Evolutionary conservation across 2,113 vertebrate genomes (phyloP).

Genomic region (Ameiurus melas): DNA sequence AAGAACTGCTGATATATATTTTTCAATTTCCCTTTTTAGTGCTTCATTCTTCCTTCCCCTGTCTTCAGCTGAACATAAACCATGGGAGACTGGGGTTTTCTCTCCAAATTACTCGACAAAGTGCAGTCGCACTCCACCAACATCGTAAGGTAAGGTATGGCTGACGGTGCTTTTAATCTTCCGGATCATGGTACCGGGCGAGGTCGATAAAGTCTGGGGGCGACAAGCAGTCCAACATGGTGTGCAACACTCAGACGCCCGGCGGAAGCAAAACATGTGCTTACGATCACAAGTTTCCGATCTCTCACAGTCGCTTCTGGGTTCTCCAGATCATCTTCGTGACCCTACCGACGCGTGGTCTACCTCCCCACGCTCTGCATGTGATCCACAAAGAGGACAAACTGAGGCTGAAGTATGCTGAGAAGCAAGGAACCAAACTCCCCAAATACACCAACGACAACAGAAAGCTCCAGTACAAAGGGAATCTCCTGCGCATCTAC

Average conservation of each 20-base stretch:
- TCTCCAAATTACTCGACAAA: constrained; percentile 69
- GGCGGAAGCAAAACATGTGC: constrained; percentile 69
- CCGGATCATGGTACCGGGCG: constrained; percentile 70
- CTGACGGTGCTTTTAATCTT: constrained; percentile 72
- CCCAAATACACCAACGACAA: constrained; percentile 74
- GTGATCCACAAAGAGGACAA: constrained; percentile 71
- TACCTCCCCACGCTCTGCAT: constrained; percentile 70
- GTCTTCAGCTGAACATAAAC: background rate
- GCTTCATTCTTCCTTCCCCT: background rate
- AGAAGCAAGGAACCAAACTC: constrained; percentile 53
- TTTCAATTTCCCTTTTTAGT: background rate
- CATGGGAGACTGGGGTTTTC: constrained; percentile 73
- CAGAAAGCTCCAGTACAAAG: constrained; percentile 82
- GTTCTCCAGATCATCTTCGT: constrained; percentile 73
- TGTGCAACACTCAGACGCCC: constrained; percentile 62
- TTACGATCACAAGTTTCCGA: constrained; percentile 67
- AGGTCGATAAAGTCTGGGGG: constrained; percentile 71
- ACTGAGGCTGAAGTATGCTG: constrained; percentile 62
- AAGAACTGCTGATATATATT: background rate
- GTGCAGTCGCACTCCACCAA: constrained; percentile 72
- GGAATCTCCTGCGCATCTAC: constrained; percentile 82
- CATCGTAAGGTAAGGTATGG: constrained; percentile 73
- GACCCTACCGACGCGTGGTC: constrained; percentile 64
- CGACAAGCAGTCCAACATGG: constrained; percentile 69
- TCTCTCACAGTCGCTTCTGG: constrained; percentile 75